Evolutionary conservation across 35 echinoderm and acorn worm species (phyloP).

Genomic region (Ophioderma brevispina): DNA sequence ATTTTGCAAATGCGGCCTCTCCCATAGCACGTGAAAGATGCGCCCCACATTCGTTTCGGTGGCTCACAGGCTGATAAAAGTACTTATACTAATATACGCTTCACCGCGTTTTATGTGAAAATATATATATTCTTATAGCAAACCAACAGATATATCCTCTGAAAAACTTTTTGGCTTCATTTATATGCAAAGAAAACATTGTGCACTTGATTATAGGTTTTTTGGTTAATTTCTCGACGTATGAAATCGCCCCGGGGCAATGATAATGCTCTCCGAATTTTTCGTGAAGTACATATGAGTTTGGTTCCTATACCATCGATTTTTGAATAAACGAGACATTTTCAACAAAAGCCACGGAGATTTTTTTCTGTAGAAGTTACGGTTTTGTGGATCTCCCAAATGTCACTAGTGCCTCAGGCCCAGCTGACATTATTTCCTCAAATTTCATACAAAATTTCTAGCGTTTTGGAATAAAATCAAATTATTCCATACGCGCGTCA

Average conservation of each 20-base stretch:
- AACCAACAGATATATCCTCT: neutral
- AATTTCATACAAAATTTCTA: neutral
- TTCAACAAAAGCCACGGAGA: neutral
- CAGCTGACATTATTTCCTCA: neutral
- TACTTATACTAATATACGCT: too few species aligned
- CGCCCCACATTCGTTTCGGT: too few species aligned
- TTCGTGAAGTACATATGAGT: too few species aligned
- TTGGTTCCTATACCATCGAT: neutral
- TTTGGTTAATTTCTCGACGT: too few species aligned
- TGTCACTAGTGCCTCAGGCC: neutral
- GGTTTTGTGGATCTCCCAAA: neutral
- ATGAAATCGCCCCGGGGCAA: too few species aligned
- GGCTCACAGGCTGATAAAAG: too few species aligned
- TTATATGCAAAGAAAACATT: slow-evolving; percentile 2
- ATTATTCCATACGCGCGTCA: neutral
- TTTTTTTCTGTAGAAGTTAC: neutral
- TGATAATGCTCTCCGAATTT: too few species aligned
- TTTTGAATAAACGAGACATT: neutral
- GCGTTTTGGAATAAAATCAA: slow-evolving; percentile 3
- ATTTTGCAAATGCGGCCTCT: too few species aligned
- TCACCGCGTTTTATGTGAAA: too few species aligned
- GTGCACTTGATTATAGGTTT: neutral
- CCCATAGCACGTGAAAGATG: too few species aligned
- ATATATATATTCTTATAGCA: neutral
- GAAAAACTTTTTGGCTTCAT: neutral